Conservation (phyloP, 1,140 invertebrate species). For the Zaprionus ghesquierei region DNA sequence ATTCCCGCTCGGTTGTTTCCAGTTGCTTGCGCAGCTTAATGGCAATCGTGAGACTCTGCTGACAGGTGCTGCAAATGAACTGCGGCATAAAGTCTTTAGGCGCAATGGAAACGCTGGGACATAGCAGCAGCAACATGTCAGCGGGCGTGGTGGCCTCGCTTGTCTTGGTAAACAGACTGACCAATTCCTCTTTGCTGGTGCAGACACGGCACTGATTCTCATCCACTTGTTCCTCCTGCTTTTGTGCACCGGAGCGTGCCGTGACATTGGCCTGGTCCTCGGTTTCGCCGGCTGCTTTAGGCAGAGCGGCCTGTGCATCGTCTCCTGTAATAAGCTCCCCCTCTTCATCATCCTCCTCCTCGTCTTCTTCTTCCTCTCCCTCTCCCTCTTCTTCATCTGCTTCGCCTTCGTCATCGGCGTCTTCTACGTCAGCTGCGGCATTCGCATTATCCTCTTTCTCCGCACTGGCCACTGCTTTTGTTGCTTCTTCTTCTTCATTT, state of each 20-base stretch:
- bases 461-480: neutral
- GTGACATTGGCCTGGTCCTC: neutral
- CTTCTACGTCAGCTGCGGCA: conserved; percentile 5
- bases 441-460: conserved; percentile 18
- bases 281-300: neutral
- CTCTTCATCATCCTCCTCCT: conserved; percentile 27
- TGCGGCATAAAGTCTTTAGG: conserved; percentile 80
- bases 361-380: conserved; percentile 19
- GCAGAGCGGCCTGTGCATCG: conserved; percentile 20
- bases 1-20: conserved; percentile 75
- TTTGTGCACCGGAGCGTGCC: conserved; percentile 26
- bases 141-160: conserved; percentile 61
- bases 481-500: neutral
- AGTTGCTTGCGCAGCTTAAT: conserved; percentile 74
- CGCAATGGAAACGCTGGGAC: conserved; percentile 72
- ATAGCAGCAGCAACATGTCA: conserved; percentile 75
- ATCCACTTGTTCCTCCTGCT: conserved; percentile 65
- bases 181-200: conserved; percentile 63
- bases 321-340: conserved; percentile 59
- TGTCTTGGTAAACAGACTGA: conserved; percentile 69
- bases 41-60: conserved; percentile 68
- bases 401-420: conserved; percentile 22
- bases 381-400: conserved; percentile 49
- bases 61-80: conserved; percentile 72
- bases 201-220: conserved; percentile 80